phyloP scores from a whole-genome alignment of 1,140 invertebrate genomes.

The Ectropis grisescens region DNA sequence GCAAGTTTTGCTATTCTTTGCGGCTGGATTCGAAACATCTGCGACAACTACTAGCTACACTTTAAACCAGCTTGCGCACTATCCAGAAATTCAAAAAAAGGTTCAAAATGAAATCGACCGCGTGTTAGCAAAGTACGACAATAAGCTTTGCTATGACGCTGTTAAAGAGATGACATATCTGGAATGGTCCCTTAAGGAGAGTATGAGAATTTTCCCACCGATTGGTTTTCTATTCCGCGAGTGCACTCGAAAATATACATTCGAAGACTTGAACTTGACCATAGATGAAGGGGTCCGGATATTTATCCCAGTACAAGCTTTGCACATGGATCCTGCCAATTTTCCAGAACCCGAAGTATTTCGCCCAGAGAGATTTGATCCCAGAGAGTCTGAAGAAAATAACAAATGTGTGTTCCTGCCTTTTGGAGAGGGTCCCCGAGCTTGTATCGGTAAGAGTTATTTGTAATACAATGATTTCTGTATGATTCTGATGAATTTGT shows the following conservation, averaged over 20 bases:
- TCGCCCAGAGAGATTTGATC: slow-evolving; percentile 73
- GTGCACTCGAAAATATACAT: slow-evolving; percentile 43
- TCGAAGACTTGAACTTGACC: slow-evolving; percentile 41
- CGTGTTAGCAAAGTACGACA: slow-evolving; percentile 54
- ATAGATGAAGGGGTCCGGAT: slow-evolving; percentile 65
- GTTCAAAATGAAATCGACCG: slow-evolving; percentile 59
- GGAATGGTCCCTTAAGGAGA: slow-evolving; percentile 21
- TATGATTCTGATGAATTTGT: too few species aligned
- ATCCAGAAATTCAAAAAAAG: slow-evolving; percentile 61
- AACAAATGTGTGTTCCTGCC: slow-evolving; percentile 72
- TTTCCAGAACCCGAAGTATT: slow-evolving; percentile 72
- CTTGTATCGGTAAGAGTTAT: slow-evolving; percentile 72
- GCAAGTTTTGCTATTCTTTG: slow-evolving; percentile 68
- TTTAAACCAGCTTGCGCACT: slow-evolving; percentile 58
- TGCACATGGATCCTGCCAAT: slow-evolving; percentile 71
- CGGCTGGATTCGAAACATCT: slow-evolving; percentile 69
- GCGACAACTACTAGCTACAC: slow-evolving; percentile 56
- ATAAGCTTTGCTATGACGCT: slow-evolving; percentile 67
- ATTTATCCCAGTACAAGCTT: slow-evolving; percentile 66
- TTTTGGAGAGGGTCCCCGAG: slow-evolving; percentile 78
- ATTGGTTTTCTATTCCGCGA: slow-evolving; percentile 37
- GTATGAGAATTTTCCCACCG: slow-evolving; percentile 58
- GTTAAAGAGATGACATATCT: slow-evolving; percentile 72
- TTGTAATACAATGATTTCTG: too few species aligned
- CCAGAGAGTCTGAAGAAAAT: slow-evolving; percentile 41